Conservation (phyloP, 1,140 invertebrate genomes). For the Danaus plexippus region DNA sequence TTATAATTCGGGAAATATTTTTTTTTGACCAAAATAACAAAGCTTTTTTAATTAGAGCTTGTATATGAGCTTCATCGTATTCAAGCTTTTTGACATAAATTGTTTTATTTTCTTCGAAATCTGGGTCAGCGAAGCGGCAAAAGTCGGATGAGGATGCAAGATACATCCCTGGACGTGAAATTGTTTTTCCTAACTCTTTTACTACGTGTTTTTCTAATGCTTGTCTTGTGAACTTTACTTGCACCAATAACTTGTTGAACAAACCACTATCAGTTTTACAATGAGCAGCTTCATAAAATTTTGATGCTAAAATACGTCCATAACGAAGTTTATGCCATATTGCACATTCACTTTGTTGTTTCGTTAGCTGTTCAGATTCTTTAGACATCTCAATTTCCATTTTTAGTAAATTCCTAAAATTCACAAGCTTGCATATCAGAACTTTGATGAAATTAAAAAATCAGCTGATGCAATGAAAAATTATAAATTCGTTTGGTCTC, state of each 20-base stretch:
- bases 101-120: conserved; percentile 34
- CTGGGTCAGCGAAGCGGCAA: conserved; percentile 28
- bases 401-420: no score
- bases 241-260: conserved; percentile 13
- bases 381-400: no score
- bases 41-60: conserved; percentile 5
- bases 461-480: conserved; percentile 1
- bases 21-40: conserved; percentile 7
- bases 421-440: no score
- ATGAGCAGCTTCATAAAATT: conserved; percentile 9
- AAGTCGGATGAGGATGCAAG: conserved; percentile 10
- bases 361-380: conserved; percentile 3
- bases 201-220: no score
- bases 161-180: conserved; percentile 12
- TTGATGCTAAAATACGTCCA: conserved; percentile 13
- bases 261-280: conserved; percentile 14
- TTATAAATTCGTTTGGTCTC: conserved; percentile 3
- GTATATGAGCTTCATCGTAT: conserved; percentile 6
- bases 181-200: conserved; percentile 6
- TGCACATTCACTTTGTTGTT: conserved; percentile 8
- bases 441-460: conserved; percentile 1
- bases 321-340: conserved; percentile 11
- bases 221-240: conserved; percentile 10
- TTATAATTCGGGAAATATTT: conserved; percentile 7
- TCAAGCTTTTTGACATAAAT: background rate